Base-by-base conservation (phyloP, 2,113 vertebrate species). In the Proteles cristata region DNA sequence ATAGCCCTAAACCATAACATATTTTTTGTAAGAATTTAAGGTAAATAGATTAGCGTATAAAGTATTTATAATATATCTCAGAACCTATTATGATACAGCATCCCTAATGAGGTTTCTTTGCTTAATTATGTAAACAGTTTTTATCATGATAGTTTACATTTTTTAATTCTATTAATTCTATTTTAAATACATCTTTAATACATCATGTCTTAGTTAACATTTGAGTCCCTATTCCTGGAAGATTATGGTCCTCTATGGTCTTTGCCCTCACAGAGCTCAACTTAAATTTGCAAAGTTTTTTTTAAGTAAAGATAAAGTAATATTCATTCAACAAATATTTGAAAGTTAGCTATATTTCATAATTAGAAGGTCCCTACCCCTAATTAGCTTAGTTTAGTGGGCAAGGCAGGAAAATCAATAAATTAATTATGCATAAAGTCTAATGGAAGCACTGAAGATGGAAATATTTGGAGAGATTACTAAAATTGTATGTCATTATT, bases 11-110 rank as follows among this genome's bases (percentile, higher is more conserved):
- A 55, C 25, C 58, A 2, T 73, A 90, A 50, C 2, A 58, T 11
- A 89, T 88, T 68, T 83, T 83, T 93, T 82, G 28, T 15, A 93
- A 93, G 11, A 85, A 76, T 96, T 91, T 80, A 71, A 79, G 45
- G 9, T 73, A 61, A 74, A 21, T 85, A 55, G 31, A 43, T 71
- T 85, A 55, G 28, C n/a, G 66, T 68, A 58, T 45, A 35, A 95
- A 95, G 53, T 48, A 31, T 39, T 71, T 88, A 65, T 25, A 66
- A 35, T 80, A 21, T 35, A 45, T 79, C 74, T 82, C 87, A 94
- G 81, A 88, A 71, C 11, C 9, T 80, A n/a, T 21, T 21, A 16
- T 39, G 45, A 11, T 43, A 48, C 28, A 69, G 66, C 17, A 58
- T 48, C 68, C 12, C 39, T 55, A 76, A 53, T 43, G 15, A 63